These are phyloP conservation scores for Rana temporaria DNA, from an alignment of 2,113 vertebrate genomes.

Conservation along the genomic window DNA sequence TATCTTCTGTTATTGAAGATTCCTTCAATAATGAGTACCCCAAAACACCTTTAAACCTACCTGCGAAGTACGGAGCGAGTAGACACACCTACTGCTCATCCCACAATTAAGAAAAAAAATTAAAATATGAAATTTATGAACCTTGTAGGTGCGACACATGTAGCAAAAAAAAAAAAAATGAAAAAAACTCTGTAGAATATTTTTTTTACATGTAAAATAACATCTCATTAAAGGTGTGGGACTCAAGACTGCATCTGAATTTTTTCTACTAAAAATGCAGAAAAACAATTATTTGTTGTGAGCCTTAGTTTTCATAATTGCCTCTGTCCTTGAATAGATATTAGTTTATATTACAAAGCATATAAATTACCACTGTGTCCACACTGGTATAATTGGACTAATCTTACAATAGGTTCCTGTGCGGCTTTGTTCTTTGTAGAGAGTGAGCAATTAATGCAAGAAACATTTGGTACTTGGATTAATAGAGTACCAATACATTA, in stretches of 20 bases:
- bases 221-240: slow-evolving; percentile 31
- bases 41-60: too few relatives aligned
- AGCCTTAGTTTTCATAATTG: slow-evolving; percentile 42
- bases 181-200: neutral
- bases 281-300: slow-evolving; percentile 35
- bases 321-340: slow-evolving; percentile 51
- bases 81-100: too few relatives aligned
- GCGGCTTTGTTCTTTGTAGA: slow-evolving; percentile 18
- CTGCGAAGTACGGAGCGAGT: too few relatives aligned
- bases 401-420: slow-evolving; percentile 37
- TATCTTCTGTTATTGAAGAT: too few relatives aligned
- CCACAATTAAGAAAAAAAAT: too few relatives aligned
- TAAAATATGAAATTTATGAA: too few relatives aligned
- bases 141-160: too few relatives aligned
- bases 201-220: slow-evolving; percentile 30
- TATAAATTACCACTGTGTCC: slow-evolving; percentile 49
- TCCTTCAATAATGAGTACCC: too few relatives aligned
- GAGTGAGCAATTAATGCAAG: slow-evolving; percentile 11
- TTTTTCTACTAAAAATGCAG: slow-evolving; percentile 21
- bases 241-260: slow-evolving; percentile 9
- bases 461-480: slow-evolving; percentile 43
- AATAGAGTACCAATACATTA: slow-evolving; percentile 22
- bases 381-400: slow-evolving; percentile 50
- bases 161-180: too few relatives aligned
- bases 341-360: slow-evolving; percentile 50